Evolutionary conservation across 2,113 vertebrate genomes (phyloP).

Genomic region (Lophotis ruficrista): DNA sequence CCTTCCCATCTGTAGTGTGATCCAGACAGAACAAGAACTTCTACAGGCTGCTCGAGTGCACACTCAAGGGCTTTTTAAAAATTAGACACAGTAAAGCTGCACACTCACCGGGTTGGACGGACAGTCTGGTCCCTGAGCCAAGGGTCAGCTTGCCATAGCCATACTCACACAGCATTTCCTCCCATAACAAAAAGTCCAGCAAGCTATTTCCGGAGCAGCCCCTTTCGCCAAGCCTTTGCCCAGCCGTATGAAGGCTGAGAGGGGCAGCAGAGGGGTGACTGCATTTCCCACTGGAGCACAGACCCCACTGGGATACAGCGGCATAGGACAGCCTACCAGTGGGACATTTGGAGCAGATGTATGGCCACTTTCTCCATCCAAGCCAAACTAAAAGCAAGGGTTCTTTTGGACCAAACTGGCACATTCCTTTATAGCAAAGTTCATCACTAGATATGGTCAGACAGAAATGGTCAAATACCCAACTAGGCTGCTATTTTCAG

Average conservation of each 20-base stretch:
- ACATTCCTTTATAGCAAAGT: too few species aligned
- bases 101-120: slow-evolving; percentile 52
- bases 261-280: neutral
- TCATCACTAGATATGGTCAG: too few species aligned
- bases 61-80: neutral
- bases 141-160: neutral
- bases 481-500: too few species aligned
- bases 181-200: slow-evolving; percentile 38
- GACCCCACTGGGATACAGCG: neutral
- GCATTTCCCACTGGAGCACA: neutral
- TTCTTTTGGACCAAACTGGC: too few species aligned
- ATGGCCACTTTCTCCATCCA: neutral
- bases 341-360: rapidly evolving
- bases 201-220: neutral
- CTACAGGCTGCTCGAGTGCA: neutral
- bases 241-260: neutral
- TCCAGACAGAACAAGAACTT: too few species aligned
- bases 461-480: too few species aligned
- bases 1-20: too few species aligned
- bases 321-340: neutral
- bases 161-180: slow-evolving; percentile 20
- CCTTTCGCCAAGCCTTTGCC: neutral
- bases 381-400: neutral
- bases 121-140: slow-evolving; percentile 50
- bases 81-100: neutral